These are phyloP conservation scores for Hetaerina americana DNA, from an alignment of 1,140 invertebrate species.

Conservation along the genomic window DNA sequence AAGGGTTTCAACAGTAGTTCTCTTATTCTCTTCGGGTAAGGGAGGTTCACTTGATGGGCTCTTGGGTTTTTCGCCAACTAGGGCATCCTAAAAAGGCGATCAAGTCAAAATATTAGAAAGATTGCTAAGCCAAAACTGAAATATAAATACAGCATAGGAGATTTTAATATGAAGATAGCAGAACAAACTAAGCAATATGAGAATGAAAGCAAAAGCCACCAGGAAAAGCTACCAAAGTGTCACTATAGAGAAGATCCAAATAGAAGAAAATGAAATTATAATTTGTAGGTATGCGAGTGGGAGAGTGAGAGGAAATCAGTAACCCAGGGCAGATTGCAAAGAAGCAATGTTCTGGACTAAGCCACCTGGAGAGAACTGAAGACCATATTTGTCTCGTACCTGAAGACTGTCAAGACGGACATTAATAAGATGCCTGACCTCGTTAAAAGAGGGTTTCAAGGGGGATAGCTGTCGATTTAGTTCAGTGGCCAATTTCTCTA, in stretches of 20 bases:
- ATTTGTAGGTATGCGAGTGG: neutral
- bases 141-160: neutral
- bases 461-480: constrained; percentile 37
- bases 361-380: neutral
- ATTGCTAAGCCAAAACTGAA: neutral
- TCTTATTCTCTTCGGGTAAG: neutral
- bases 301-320: neutral
- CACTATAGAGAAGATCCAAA: neutral
- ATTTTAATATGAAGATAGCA: neutral
- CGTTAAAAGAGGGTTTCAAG: constrained; percentile 37
- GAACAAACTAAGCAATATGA: neutral
- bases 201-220: neutral
- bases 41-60: neutral
- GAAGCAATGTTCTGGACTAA: neutral
- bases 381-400: constrained; percentile 23
- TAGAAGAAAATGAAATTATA: neutral
- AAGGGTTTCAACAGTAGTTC: neutral
- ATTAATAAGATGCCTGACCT: constrained; percentile 39
- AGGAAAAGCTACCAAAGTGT: neutral
- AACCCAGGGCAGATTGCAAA: neutral
- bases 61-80: constrained; percentile 1
- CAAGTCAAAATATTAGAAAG: neutral
- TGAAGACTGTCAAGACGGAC: constrained; percentile 39
- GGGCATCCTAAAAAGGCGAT: constrained; percentile 1
- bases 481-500: constrained; percentile 34